These are phyloP conservation scores for Prenolepis imparis DNA, from an alignment of 2,888 invertebrate species.

Conservation along the genomic window DNA sequence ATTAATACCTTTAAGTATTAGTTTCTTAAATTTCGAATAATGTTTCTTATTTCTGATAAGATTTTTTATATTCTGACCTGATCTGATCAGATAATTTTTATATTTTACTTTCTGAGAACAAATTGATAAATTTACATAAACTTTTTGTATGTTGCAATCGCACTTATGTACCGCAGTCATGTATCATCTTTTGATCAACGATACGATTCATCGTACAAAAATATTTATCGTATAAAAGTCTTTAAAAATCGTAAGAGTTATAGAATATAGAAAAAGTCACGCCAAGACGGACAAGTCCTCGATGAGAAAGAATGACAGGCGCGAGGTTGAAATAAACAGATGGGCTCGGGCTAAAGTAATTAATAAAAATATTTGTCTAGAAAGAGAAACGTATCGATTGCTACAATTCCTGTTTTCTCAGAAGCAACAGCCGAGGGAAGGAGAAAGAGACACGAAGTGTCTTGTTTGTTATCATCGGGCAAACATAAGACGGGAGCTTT, in stretches of 20 bases:
- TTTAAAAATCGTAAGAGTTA: not conserved
- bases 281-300: slow-evolving; percentile 23
- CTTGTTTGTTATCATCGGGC: slow-evolving; percentile 57
- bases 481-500: slow-evolving; percentile 83
- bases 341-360: not conserved
- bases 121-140: not conserved
- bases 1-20: not conserved
- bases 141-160: not conserved
- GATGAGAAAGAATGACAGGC: slow-evolving; percentile 34
- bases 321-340: slow-evolving; percentile 24
- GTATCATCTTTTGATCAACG: slow-evolving; percentile 3
- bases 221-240: slow-evolving; percentile 13
- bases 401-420: slow-evolving; percentile 30
- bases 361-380: slow-evolving; percentile 53
- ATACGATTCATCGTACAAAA: slow-evolving; percentile 14
- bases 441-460: slow-evolving; percentile 10
- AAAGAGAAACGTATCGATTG: slow-evolving; percentile 37
- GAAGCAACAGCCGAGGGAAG: not conserved
- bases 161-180: not conserved
- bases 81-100: not conserved
- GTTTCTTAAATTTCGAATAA: not conserved
- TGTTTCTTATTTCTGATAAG: too few species aligned
- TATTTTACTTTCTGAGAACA: not conserved
- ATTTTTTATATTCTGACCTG: too few species aligned
- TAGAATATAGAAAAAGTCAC: slow-evolving; percentile 1